These are phyloP conservation scores for Malacosoma neustria DNA, from an alignment of 2,888 invertebrate species.

Conservation along the genomic window DNA sequence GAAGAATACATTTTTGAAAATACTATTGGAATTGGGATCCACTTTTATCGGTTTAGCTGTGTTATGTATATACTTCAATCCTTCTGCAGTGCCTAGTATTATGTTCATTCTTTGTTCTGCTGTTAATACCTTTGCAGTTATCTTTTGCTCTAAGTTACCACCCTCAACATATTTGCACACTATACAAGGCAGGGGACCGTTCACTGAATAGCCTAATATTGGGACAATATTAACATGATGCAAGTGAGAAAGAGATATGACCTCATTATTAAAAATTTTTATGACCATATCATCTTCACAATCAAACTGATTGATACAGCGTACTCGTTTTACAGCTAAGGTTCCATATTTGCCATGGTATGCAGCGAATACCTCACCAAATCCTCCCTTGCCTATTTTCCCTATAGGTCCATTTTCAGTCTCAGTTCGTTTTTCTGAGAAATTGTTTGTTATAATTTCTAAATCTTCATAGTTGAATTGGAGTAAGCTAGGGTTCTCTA, in stretches of 20 bases:
- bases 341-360: constrained; percentile 54
- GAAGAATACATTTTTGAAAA: constrained; percentile 60
- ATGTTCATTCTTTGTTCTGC: constrained; percentile 78
- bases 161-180: constrained; percentile 85
- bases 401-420: constrained; percentile 37
- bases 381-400: constrained; percentile 79
- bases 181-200: constrained; percentile 81
- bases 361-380: constrained; percentile 78
- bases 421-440: constrained; percentile 47
- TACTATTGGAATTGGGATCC: constrained; percentile 16
- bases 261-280: constrained; percentile 78
- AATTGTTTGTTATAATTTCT: constrained; percentile 66
- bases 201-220: constrained; percentile 82
- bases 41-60: constrained; percentile 33
- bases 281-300: constrained; percentile 41
- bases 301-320: constrained; percentile 31
- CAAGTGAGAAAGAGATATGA: constrained; percentile 76
- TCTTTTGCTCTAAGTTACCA: constrained; percentile 81
- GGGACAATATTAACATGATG: constrained; percentile 84
- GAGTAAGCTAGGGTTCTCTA: constrained; percentile 52
- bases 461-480: constrained; percentile 68
- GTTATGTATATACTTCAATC: constrained; percentile 79
- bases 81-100: constrained; percentile 79
- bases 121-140: constrained; percentile 60
- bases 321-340: constrained; percentile 77